phyloP scores from a whole-genome alignment of 2,113 vertebrate genomes.

The Paramormyrops kingsleyae region DNA sequence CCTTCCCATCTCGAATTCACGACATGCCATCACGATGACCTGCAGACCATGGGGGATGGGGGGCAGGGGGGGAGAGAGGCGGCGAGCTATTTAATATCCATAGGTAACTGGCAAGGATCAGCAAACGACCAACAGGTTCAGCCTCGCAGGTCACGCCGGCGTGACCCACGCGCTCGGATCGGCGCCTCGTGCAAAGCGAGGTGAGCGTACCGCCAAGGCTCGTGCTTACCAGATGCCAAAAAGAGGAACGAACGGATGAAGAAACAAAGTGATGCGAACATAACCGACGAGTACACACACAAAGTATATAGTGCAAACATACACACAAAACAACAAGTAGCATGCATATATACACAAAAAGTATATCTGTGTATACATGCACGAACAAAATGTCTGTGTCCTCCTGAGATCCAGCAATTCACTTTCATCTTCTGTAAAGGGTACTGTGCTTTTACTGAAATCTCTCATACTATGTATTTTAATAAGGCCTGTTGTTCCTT shows the following conservation, averaged over 20 bases:
- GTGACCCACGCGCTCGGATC: neutral
- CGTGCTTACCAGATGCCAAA: neutral
- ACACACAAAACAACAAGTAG: neutral
- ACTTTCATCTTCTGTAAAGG: neutral
- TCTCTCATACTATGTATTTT: neutral
- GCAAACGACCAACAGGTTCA: neutral
- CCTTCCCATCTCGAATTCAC: constrained; percentile 99
- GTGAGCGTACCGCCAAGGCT: neutral
- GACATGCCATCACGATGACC: constrained; percentile 98
- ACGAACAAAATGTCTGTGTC: neutral
- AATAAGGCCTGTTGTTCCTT: neutral
- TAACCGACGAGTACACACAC: neutral
- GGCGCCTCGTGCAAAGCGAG: neutral
- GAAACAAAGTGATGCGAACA: neutral
- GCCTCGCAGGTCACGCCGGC: neutral
- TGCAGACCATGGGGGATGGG: constrained; percentile 44
- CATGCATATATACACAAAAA: neutral
- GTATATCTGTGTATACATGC: neutral
- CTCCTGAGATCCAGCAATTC: neutral
- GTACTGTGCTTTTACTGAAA: neutral
- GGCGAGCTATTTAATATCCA: neutral
- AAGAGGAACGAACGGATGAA: neutral
- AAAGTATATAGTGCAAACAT: neutral
- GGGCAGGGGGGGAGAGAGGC: neutral
- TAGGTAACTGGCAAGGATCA: neutral